Percentiles rank a stretch among this genome's conserved stretches.
phyloP scores from a whole-genome alignment of 1,140 invertebrate genomes.

The Nylanderia fulva region DNA sequence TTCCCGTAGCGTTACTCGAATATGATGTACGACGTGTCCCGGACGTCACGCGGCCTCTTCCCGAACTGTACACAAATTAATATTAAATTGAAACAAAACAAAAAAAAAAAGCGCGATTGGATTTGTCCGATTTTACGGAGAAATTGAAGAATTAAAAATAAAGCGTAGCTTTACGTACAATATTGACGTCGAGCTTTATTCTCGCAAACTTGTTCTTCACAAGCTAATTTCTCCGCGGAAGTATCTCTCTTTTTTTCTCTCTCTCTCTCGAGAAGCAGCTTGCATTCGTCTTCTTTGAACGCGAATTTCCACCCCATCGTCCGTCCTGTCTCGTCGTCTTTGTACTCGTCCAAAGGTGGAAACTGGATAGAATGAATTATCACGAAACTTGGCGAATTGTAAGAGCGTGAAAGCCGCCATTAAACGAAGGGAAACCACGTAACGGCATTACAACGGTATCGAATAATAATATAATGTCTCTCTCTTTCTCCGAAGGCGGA shows the following conservation, averaged over 20 bases:
- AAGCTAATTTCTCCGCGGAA: constrained; percentile 32
- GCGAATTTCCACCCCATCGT: constrained; percentile 27
- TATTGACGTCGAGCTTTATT: constrained; percentile 18
- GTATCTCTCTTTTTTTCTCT: constrained; percentile 15
- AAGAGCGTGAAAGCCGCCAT: constrained; percentile 47
- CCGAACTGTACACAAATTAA: background rate
- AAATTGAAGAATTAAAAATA: constrained; percentile 2
- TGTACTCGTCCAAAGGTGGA: constrained; percentile 9
- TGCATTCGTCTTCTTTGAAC: constrained; percentile 50
- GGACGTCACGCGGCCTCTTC: background rate
- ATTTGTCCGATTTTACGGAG: background rate
- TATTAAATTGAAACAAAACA: background rate
- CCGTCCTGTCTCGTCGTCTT: background rate
- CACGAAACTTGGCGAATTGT: constrained; percentile 56
- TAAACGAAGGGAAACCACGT: constrained; percentile 10
- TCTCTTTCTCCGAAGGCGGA: constrained; percentile 4
- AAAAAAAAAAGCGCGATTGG: background rate
- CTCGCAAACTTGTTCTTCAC: background rate
- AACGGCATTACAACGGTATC: constrained; percentile 29
- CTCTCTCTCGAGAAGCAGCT: background rate
- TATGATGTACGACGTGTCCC: constrained; percentile 26
- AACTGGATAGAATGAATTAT: constrained; percentile 61
- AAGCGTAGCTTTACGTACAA: background rate
- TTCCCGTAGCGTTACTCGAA: constrained; percentile 34
- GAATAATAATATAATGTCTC: constrained; percentile 55